phyloP scores from a whole-genome alignment of 1,140 invertebrate species.

The Drosophila punjabiensis region DNA sequence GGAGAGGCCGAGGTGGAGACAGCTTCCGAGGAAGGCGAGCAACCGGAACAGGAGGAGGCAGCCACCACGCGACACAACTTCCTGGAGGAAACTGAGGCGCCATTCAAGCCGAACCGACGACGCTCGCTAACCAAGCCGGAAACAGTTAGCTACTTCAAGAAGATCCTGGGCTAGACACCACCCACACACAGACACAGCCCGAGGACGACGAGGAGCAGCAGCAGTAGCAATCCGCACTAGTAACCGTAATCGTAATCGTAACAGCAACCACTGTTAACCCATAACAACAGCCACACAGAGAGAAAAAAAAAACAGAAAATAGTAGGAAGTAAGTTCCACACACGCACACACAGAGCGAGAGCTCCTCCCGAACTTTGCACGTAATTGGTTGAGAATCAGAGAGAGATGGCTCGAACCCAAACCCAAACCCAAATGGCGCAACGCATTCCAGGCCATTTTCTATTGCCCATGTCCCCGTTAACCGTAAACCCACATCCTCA shows the following conservation, averaged over 20 bases:
- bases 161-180: constrained; percentile 79
- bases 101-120: constrained; percentile 84
- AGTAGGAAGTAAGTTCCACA: constrained; percentile 10
- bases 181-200: background rate
- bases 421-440: constrained; percentile 2
- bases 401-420: constrained; percentile 20
- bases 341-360: constrained; percentile 8
- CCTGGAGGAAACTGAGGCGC: constrained; percentile 80
- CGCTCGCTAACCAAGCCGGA: constrained; percentile 84
- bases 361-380: constrained; percentile 23
- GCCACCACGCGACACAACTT: constrained; percentile 76
- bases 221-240: constrained; percentile 33
- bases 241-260: constrained; percentile 57
- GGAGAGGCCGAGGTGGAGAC: background rate
- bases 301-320: background rate
- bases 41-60: constrained; percentile 11
- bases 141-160: constrained; percentile 85
- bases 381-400: constrained; percentile 74
- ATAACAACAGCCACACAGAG: constrained; percentile 25
- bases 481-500: background rate
- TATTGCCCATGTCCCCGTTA: background rate
- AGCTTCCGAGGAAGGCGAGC: background rate
- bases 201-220: background rate
- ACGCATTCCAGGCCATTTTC: constrained; percentile 38
- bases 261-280: constrained; percentile 63